Conservation (phyloP, 1,140 invertebrate genomes). For the Aphelenchoides avenae region DNA sequence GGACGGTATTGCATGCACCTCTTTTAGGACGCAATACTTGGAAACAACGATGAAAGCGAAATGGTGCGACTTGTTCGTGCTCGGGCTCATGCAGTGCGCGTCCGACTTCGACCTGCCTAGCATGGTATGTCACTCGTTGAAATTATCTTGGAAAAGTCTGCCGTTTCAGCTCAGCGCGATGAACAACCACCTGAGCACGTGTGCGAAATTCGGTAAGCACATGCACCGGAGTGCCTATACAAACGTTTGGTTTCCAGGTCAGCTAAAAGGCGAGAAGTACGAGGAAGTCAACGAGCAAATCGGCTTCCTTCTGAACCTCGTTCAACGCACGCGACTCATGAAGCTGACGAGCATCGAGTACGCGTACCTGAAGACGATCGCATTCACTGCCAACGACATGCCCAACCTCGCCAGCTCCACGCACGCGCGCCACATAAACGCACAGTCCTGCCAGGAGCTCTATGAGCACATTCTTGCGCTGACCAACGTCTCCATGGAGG, state of each 20-base stretch:
- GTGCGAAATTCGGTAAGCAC: conserved; percentile 61
- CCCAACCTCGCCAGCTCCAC: conserved; percentile 35
- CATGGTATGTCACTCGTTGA: no score
- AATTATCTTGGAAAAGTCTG: no score
- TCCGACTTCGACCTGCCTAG: conserved; percentile 73
- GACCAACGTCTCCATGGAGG: no score
- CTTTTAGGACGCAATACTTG: conserved; percentile 70
- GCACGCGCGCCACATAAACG: conserved; percentile 70
- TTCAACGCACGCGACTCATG: conserved; percentile 70
- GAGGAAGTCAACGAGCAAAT: conserved; percentile 65
- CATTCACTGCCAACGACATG: conserved; percentile 63
- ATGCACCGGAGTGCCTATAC: conserved; percentile 1
- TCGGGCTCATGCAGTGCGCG: conserved; percentile 83
- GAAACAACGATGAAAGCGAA: conserved; percentile 75
- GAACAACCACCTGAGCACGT: conserved; percentile 67
- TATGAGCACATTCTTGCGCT: conserved; percentile 65
- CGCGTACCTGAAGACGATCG: conserved; percentile 81
- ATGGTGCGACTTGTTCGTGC: conserved; percentile 86
- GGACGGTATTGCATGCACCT: conserved; percentile 1
- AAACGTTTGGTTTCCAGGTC: conserved; percentile 24
- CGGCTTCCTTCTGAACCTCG: conserved; percentile 62
- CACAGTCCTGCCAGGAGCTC: conserved; percentile 70
- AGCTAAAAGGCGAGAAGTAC: conserved; percentile 46
- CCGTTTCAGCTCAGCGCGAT: conserved; percentile 77
- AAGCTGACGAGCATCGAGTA: conserved; percentile 77